Evolutionary conservation across 1,140 invertebrate species (phyloP).

Genomic region (Caenorhabditis elegans): DNA sequence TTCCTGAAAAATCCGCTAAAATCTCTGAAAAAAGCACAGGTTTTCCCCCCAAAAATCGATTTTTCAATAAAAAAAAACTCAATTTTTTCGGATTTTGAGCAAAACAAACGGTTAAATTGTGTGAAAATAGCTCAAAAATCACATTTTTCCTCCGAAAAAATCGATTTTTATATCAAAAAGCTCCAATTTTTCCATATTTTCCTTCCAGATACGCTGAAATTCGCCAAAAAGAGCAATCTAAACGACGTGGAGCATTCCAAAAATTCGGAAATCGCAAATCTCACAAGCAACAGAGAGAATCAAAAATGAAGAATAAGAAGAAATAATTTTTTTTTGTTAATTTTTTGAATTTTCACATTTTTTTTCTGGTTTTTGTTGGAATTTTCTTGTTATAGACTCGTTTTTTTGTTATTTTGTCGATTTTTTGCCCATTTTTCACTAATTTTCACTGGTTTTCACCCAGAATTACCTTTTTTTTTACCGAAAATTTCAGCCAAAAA

Average conservation of each 20-base stretch:
- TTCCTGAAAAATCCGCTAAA: too few relatives aligned
- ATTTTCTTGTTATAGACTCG: not conserved
- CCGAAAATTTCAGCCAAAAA: too few relatives aligned
- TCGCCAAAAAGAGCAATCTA: not conserved
- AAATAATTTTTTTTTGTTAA: not conserved
- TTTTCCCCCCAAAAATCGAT: too few relatives aligned
- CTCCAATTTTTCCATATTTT: too few relatives aligned
- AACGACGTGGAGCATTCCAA: not conserved
- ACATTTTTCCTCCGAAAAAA: too few relatives aligned
- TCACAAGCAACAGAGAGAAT: not conserved
- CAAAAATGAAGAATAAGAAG: conserved; percentile 11
- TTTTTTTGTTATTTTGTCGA: not conserved
- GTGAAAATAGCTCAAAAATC: too few relatives aligned
- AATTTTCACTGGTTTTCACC: not conserved
- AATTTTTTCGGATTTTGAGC: too few relatives aligned
- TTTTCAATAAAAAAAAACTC: too few relatives aligned
- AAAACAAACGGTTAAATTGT: too few relatives aligned
- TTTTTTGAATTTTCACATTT: not conserved
- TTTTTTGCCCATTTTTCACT: not conserved
- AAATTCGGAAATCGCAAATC: not conserved
- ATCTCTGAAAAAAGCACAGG: too few relatives aligned
- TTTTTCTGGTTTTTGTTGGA: not conserved
- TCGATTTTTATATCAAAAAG: too few relatives aligned
- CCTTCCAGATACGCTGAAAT: not conserved
- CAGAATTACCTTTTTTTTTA: not conserved